phyloP scores from a whole-genome alignment of 2,797 vertebrate species.

The Channa striata region DNA sequence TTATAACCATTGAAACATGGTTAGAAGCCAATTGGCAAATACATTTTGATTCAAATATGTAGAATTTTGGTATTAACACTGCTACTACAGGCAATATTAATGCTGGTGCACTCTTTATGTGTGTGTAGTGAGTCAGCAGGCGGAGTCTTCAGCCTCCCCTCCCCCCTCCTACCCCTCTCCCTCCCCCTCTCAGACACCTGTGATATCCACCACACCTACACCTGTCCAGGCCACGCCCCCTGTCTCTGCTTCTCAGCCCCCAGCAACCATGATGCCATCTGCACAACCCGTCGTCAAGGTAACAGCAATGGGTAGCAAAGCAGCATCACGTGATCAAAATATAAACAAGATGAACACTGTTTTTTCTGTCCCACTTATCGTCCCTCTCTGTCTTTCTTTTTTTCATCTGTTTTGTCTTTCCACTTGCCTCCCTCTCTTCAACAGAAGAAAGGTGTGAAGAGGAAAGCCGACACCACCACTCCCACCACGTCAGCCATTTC shows the following conservation, averaged over 20 bases:
- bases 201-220: slow-evolving; percentile 90
- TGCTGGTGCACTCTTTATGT: slow-evolving; percentile 27
- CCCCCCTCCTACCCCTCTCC: slow-evolving; percentile 89
- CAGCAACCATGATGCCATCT: slow-evolving; percentile 90
- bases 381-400: too few relatives aligned
- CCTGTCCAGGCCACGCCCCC: slow-evolving; percentile 89
- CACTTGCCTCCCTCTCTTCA: slow-evolving; percentile 20
- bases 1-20: too few relatives aligned
- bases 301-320: neutral
- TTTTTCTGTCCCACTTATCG: neutral
- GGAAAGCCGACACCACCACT: slow-evolving; percentile 98
- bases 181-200: slow-evolving; percentile 90
- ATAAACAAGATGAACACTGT: neutral
- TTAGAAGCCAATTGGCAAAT: too few relatives aligned
- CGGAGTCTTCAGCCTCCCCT: slow-evolving; percentile 90
- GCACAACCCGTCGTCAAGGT: slow-evolving; percentile 94
- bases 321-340: neutral
- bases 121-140: slow-evolving; percentile 87
- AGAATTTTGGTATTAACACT: neutral
- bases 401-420: neutral
- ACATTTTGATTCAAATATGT: too few relatives aligned
- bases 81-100: neutral
- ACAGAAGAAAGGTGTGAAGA: slow-evolving; percentile 98
- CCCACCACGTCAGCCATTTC: slow-evolving; percentile 96
- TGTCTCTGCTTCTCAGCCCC: slow-evolving; percentile 78